Evolutionary conservation across 1,140 invertebrate genomes (phyloP).

Genomic region (Pissodes strobi): DNA sequence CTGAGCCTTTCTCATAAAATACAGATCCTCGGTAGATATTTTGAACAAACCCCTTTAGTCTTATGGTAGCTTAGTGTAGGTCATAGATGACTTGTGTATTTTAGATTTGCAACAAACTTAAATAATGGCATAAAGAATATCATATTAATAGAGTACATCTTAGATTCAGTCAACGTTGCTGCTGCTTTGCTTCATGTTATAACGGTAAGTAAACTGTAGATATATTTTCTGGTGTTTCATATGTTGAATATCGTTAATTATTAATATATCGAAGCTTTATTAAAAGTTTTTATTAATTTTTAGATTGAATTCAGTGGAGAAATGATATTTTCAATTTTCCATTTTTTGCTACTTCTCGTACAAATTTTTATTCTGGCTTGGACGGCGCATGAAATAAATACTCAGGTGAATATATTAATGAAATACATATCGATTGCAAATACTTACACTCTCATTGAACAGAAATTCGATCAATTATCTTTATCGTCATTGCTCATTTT

Average conservation of each 20-base stretch:
- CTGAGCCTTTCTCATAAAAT: too few species aligned
- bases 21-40: too few species aligned
- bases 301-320: background rate
- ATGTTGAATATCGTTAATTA: too few species aligned
- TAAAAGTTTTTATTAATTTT: background rate
- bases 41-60: too few species aligned
- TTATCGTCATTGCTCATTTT: too few species aligned
- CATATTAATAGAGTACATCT: background rate
- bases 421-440: too few species aligned
- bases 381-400: background rate
- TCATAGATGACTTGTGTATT: too few species aligned
- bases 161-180: background rate
- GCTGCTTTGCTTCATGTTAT: background rate
- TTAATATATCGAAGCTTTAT: too few species aligned
- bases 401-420: background rate
- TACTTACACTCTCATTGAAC: too few species aligned
- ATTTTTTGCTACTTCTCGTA: background rate
- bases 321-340: background rate
- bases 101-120: background rate
- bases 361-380: slow-evolving; percentile 3
- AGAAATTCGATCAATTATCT: too few species aligned
- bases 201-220: background rate
- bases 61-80: too few species aligned
- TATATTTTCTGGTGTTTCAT: too few species aligned
- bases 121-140: background rate